Evolutionary conservation across 2,797 vertebrate genomes (phyloP), one percentile per base, ranked within the genome.

Genomic region (Lemur catta): DNA sequence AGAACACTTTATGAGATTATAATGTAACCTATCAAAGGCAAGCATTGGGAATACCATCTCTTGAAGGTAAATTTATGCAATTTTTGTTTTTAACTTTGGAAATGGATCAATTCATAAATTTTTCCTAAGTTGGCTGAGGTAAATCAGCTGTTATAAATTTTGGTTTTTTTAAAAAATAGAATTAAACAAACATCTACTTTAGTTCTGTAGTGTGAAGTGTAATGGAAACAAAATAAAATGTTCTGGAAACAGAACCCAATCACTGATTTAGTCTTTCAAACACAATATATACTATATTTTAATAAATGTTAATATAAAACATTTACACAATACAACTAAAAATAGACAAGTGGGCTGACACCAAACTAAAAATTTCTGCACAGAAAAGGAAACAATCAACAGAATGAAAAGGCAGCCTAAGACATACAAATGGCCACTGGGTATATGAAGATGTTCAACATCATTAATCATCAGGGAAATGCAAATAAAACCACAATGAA

Each of bases 11-110:
- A 50, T 50, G 43, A 87, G 78, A 35, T n/a, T 57, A 46, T 55
- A 48, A 35, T 15, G 72, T 61, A 52, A 43, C 22, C 57, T 80
- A 22, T 67, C 43, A 92, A 43, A 59, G 24, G 8, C 28, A 75
- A 46, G 17, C 46, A 26, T 26, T 84, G 20, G 14, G 41, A 79
- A 48, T 75, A 50, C 10, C 38, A 28, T 46, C 35, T 57, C 48
- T 78, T 65, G 65, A 84, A 41, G 17, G 20, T 43, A 61, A 89
- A 76, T 91, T 90, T 41, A 35, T 9, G 33, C 33, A 92, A 5
- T 14, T 72, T 93, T 92, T 71, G 59, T 28, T 92, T 92, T 81
- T 38, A 87, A 81, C 26, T 81, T 89, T 84, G 78, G 69, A 76
- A 92, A 87, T 41, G 5, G 22, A 76, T 76, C 17, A 69, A 43